Evolutionary conservation across 2,888 invertebrate genomes (phyloP), one percentile per base, ranked within the genome.

Genomic region (Scelioninae gen. 1): DNA sequence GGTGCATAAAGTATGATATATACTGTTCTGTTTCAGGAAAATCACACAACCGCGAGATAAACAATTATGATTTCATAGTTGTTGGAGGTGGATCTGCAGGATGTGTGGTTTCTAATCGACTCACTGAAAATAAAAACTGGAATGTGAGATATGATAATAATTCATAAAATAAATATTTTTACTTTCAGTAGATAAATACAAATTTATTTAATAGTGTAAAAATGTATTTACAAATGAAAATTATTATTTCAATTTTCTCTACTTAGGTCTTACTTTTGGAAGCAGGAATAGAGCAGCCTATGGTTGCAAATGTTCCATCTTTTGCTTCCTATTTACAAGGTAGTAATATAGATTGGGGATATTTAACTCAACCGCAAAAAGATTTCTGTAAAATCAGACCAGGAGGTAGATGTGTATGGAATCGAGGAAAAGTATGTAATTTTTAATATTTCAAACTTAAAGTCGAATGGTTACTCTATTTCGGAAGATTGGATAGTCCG

Each of bases 301-400:
- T 94, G 40, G 93, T 95, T 0, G 94, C 95, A 0, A 94, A 94
- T 47, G 94, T 95, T 0, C 95, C 96, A 6, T 93, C 94, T 0
- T 93, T 95, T n/a, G 94, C 95, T 0, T 94, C 95, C 9, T 92
- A 92, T 84, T 71, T 89, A 34, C 82, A 81, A 34, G 85, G 68
- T 0, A 90, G 88, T 55, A 89, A 93, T 87, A 94, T 96, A 29
- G 96, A 96, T 89, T 96, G 96, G 96, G 93, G 93, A 85, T 96
- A 95, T 90, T 92, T 94, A 65, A 95, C 96, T 0, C 95, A 95
- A 88, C 95, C 95, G 0, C 94, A 95, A 71, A 93, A 94, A 80
- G 88, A 93, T 84, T 93, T 94, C 0, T 95, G 95, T 86, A 91
- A 94, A 53, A 94, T 95, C 0, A 93, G 94, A 85, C 92, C 93